Percentiles rank a stretch among this genome's conserved stretches.
Evolutionary conservation across 2,113 vertebrate genomes (phyloP).

Genomic region (Bathybates hornii): DNA sequence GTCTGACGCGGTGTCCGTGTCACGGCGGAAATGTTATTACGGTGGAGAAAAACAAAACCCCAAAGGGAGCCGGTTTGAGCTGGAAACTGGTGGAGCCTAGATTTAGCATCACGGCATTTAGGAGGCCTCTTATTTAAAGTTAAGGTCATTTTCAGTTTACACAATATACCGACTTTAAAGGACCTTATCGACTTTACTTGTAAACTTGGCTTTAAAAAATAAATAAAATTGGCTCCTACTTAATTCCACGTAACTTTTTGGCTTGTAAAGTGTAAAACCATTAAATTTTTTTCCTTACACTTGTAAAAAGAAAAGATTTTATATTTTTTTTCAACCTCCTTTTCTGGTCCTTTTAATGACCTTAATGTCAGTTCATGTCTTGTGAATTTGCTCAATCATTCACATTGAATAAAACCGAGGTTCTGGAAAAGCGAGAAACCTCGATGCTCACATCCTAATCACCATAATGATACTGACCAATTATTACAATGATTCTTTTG

Average conservation of each 20-base stretch:
- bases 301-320: accelerated
- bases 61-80: neutral
- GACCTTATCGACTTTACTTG: neutral
- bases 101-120: neutral
- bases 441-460: accelerated
- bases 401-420: neutral
- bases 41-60: neutral
- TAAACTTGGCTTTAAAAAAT: neutral
- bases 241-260: neutral
- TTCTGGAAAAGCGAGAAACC: accelerated
- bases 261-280: neutral
- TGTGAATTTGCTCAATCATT: accelerated
- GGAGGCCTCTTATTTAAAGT: neutral
- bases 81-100: neutral
- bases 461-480: accelerated
- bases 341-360: neutral
- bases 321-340: accelerated
- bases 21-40: neutral
- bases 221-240: neutral
- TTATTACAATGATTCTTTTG: accelerated
- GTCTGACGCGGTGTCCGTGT: neutral
- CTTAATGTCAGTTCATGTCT: accelerated
- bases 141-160: neutral
- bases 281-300: neutral
- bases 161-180: neutral